Percentiles rank a stretch among this genome's conserved stretches.
These are phyloP conservation scores for Automeris io DNA, from an alignment of 2,888 invertebrate genomes.

Conservation along the genomic window DNA sequence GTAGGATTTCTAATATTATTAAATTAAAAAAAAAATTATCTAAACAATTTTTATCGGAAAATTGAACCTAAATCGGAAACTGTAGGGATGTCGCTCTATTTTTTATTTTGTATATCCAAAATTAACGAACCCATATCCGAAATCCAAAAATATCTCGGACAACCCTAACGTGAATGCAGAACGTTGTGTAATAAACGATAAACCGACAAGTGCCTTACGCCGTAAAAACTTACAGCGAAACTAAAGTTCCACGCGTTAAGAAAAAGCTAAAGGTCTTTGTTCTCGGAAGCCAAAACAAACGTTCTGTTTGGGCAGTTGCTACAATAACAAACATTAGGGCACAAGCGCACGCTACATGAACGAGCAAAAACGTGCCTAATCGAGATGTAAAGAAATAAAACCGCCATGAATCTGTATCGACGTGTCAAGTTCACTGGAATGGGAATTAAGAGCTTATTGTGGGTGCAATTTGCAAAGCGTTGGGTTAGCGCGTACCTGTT, in stretches of 20 bases:
- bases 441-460: conserved; percentile 61
- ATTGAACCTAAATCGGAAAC: too few species aligned
- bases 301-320: conserved; percentile 59
- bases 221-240: conserved; percentile 57
- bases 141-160: too few species aligned
- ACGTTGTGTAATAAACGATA: conserved; percentile 39
- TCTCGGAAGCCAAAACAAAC: conserved; percentile 69
- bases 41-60: too few species aligned
- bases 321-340: conserved; percentile 62
- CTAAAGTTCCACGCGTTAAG: conserved; percentile 39
- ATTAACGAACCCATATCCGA: too few species aligned
- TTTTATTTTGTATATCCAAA: too few species aligned
- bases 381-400: conserved; percentile 47
- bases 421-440: conserved; percentile 50
- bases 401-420: conserved; percentile 36
- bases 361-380: conserved; percentile 58
- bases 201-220: conserved; percentile 37
- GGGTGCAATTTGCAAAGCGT: conserved; percentile 40
- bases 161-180: conserved; percentile 39
- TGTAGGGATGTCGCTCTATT: too few species aligned
- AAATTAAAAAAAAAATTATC: too few species aligned
- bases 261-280: conserved; percentile 62
- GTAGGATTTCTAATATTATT: too few species aligned
- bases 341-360: conserved; percentile 30
- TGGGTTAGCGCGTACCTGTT: conserved; percentile 23